A percentile compares a stretch with the other conserved stretches of the same genome.
phyloP scores from a whole-genome alignment of 2,797 vertebrate genomes.

The Tamandua tetradactyla region DNA sequence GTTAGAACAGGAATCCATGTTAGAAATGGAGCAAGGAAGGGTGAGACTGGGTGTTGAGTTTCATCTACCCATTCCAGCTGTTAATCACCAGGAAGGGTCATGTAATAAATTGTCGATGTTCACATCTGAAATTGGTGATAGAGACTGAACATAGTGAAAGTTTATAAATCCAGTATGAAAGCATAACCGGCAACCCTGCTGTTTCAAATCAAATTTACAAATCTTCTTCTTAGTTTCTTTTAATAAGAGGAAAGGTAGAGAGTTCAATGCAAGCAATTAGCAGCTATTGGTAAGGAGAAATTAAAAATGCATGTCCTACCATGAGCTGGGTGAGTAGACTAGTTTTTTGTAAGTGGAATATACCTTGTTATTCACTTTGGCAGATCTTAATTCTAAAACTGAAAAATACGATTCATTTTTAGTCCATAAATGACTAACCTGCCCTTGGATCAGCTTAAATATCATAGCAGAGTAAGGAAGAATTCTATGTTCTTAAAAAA shows the following conservation, averaged over 20 bases:
- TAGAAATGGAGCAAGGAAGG: constrained; percentile 39
- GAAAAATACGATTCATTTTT: constrained; percentile 20
- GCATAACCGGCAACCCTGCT: background rate
- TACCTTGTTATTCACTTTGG: background rate
- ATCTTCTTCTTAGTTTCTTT: background rate
- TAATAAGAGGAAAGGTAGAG: background rate
- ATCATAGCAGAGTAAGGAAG: constrained; percentile 39
- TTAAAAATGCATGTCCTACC: constrained; percentile 3
- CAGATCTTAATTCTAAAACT: constrained; percentile 49
- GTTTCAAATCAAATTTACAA: constrained; percentile 34
- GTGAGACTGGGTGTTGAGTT: background rate
- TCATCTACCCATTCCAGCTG: constrained; percentile 21
- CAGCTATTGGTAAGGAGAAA: background rate
- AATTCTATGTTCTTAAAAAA: constrained; percentile 22
- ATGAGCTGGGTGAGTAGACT: constrained; percentile 28
- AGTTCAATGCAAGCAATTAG: constrained; percentile 34
- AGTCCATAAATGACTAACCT: constrained; percentile 32
- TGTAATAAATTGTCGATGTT: background rate
- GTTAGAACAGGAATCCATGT: constrained; percentile 41
- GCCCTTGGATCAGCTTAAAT: background rate
- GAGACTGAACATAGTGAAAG: constrained; percentile 25
- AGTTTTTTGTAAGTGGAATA: constrained; percentile 42
- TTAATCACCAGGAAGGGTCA: background rate
- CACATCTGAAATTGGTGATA: background rate
- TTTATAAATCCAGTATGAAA: constrained; percentile 35